Percentiles rank a stretch among this genome's conserved stretches.
Conservation (phyloP, 1,140 invertebrate species). For the Steinernema feltiae region DNA sequence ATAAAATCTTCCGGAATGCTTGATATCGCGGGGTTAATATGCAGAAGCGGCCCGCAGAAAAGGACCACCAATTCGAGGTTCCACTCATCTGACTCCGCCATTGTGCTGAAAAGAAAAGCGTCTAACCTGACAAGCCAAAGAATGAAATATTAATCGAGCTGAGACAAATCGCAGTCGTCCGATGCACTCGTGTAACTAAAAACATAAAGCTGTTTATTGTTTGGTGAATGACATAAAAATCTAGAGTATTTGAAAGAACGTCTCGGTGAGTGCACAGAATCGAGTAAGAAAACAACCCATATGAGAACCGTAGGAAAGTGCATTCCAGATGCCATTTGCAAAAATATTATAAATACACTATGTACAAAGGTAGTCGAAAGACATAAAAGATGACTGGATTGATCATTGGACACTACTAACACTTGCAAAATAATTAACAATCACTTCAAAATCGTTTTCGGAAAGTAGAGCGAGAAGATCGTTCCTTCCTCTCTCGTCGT, state of each 20-base stretch:
- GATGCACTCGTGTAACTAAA: background rate
- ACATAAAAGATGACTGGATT: background rate
- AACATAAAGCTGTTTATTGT: conserved; percentile 7
- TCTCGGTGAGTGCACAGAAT: background rate
- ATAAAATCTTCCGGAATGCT: background rate
- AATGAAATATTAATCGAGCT: no score
- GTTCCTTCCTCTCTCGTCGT: background rate
- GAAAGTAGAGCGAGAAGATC: background rate
- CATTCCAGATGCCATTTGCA: conserved; percentile 2
- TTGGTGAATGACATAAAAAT: background rate
- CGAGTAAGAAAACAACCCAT: background rate
- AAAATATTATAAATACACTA: background rate
- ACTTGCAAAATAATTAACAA: background rate
- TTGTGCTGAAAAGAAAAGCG: background rate
- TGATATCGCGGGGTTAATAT: background rate
- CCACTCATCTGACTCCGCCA: background rate
- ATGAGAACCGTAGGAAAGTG: conserved; percentile 1
- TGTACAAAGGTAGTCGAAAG: background rate
- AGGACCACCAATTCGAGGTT: background rate
- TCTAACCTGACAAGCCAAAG: background rate
- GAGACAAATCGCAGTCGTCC: background rate
- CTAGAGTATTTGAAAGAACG: background rate
- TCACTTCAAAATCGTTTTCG: background rate
- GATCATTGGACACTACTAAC: background rate
- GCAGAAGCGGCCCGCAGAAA: background rate